A percentile compares a stretch with the other conserved stretches of the same genome.
phyloP scores from a whole-genome alignment of 2,797 vertebrate species.

The Sebastes variabilis region DNA sequence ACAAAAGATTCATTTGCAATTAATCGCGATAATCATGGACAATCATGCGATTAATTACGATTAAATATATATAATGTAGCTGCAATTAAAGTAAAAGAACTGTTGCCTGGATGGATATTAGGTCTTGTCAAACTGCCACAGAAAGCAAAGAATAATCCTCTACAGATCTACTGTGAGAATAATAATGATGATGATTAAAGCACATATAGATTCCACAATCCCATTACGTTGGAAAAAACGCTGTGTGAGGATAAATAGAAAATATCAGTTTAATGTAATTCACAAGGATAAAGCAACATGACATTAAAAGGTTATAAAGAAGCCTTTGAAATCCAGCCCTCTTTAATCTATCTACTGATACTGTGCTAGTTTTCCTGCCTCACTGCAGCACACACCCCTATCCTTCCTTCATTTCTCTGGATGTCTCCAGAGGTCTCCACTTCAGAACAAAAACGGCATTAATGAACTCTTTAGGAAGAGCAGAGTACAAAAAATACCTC shows the following conservation, averaged over 20 bases:
- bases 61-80: not conserved
- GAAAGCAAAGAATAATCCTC: conserved; percentile 2
- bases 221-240: conserved; percentile 25
- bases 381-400: conserved; percentile 52
- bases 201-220: conserved; percentile 32
- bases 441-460: conserved; percentile 75
- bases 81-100: not conserved
- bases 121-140: conserved; percentile 9
- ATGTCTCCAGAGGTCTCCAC: conserved; percentile 63
- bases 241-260: conserved; percentile 48
- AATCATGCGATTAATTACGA: too few species aligned
- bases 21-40: too few species aligned
- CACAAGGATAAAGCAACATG: conserved; percentile 55
- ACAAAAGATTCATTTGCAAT: too few species aligned
- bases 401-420: conserved; percentile 60
- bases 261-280: conserved; percentile 51
- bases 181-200: conserved; percentile 47
- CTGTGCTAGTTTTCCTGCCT: conserved; percentile 56
- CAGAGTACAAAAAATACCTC: conserved; percentile 48
- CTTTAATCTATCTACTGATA: conserved; percentile 65
- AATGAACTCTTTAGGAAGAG: conserved; percentile 78
- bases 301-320: conserved; percentile 61
- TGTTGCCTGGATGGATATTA: not conserved
- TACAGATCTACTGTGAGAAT: conserved; percentile 34
- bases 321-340: conserved; percentile 63